A percentile compares a stretch with the other conserved stretches of the same genome.
phyloP scores from a whole-genome alignment of 2,888 invertebrate species.

The Oithona nana region DNA sequence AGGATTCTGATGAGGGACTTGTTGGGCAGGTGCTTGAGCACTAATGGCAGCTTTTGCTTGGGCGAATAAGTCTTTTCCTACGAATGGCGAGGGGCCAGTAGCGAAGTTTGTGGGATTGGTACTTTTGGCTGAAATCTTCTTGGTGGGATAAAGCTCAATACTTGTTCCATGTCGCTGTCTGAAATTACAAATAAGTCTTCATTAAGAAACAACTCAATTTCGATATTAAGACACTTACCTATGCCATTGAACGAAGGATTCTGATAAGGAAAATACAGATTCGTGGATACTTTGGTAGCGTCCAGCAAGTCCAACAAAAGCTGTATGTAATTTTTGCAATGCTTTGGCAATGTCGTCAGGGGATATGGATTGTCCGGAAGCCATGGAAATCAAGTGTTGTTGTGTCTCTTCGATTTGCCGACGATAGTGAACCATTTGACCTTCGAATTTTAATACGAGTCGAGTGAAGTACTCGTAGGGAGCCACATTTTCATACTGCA shows the following conservation, averaged over 20 bases:
- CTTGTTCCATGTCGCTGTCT: not conserved
- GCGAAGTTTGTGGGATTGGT: not conserved
- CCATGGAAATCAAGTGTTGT: constrained; percentile 3
- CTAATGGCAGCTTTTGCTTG: not conserved
- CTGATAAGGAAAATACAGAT: not conserved
- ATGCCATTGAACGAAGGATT: constrained; percentile 4
- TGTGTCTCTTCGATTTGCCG: constrained; percentile 13
- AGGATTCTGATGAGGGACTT: not conserved
- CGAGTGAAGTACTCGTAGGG: constrained; percentile 14
- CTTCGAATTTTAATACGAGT: constrained; percentile 3
- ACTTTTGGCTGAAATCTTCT: not conserved
- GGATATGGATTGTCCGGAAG: not conserved
- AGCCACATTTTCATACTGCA: constrained; percentile 11
- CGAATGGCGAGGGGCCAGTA: not conserved
- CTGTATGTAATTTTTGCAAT: constrained; percentile 1
- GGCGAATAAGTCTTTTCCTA: not conserved
- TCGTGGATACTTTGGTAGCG: constrained; percentile 7
- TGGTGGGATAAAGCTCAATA: not conserved
- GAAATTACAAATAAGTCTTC: too few relatives aligned
- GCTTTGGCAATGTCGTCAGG: constrained; percentile 5
- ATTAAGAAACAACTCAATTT: not conserved
- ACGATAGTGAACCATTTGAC: constrained; percentile 6
- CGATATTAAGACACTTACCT: not conserved
- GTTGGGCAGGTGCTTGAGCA: not conserved
- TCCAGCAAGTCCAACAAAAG: constrained; percentile 6